Conservation (phyloP, 2,113 vertebrate species). For the Damaliscus lunatus region DNA sequence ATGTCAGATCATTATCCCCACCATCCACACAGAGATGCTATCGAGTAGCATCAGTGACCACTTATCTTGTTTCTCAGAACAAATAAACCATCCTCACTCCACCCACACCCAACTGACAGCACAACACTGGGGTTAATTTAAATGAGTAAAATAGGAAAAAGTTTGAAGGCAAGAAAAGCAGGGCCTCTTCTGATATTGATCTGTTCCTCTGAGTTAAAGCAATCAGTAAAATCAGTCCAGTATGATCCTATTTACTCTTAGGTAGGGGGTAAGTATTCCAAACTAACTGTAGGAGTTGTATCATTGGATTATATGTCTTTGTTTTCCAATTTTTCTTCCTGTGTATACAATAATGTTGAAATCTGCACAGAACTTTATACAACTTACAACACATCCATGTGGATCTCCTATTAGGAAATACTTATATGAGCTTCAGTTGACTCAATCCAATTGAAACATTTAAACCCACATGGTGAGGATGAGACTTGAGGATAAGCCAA, state of each 20-base stretch:
- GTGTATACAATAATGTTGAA: not conserved
- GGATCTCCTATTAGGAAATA: not conserved
- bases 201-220: not conserved
- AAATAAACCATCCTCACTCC: not conserved
- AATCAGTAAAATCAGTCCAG: not conserved
- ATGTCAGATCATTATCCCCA: not conserved
- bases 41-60: not conserved
- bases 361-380: not conserved
- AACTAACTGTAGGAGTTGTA: not conserved
- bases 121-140: not conserved
- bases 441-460: not conserved
- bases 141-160: not conserved
- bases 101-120: not conserved
- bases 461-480: not conserved
- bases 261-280: not conserved
- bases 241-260: not conserved
- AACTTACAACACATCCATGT: not conserved
- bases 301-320: not conserved
- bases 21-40: not conserved
- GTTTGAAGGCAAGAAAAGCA: slow-evolving; percentile 6
- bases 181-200: not conserved
- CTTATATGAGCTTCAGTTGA: not conserved
- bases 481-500: not conserved
- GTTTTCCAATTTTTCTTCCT: not conserved
- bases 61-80: not conserved